These are phyloP conservation scores for Caenorhabditis panamensis DNA, from an alignment of 2,888 invertebrate genomes.

Conservation along the genomic window DNA sequence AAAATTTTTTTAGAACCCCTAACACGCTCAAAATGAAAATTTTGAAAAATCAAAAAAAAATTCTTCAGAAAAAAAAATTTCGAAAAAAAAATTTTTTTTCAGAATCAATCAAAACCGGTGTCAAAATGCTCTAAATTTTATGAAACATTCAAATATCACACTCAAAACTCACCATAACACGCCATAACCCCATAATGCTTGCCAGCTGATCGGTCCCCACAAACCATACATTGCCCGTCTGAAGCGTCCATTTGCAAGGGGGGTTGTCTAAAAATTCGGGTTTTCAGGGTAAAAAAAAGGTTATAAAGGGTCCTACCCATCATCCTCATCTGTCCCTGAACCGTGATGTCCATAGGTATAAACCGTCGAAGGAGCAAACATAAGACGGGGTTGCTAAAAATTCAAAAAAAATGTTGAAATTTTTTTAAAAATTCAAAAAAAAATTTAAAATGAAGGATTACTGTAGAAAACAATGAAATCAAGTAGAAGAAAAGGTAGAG, in stretches of 20 bases:
- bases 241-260: conserved; percentile 20
- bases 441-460: neutral
- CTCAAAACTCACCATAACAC: conserved; percentile 74
- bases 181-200: conserved; percentile 80
- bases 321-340: conserved; percentile 52
- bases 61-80: too few species aligned
- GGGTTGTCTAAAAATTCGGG: conserved; percentile 33
- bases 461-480: conserved; percentile 8
- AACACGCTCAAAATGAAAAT: too few species aligned
- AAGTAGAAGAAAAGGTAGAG: neutral
- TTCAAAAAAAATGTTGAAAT: conserved; percentile 3
- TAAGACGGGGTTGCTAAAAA: conserved; percentile 28
- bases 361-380: conserved; percentile 63
- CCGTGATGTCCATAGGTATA: conserved; percentile 59
- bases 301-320: too few species aligned
- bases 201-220: conserved; percentile 78
- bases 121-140: too few species aligned
- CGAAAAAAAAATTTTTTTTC: too few species aligned
- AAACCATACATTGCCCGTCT: conserved; percentile 73
- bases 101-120: too few species aligned
- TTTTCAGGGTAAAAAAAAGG: too few species aligned
- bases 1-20: too few species aligned
- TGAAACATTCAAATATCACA: too few species aligned
- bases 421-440: too few species aligned
- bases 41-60: too few species aligned